These are phyloP conservation scores for Arnoldichthys spilopterus DNA, from an alignment of 2,797 vertebrate species.

Conservation along the genomic window DNA sequence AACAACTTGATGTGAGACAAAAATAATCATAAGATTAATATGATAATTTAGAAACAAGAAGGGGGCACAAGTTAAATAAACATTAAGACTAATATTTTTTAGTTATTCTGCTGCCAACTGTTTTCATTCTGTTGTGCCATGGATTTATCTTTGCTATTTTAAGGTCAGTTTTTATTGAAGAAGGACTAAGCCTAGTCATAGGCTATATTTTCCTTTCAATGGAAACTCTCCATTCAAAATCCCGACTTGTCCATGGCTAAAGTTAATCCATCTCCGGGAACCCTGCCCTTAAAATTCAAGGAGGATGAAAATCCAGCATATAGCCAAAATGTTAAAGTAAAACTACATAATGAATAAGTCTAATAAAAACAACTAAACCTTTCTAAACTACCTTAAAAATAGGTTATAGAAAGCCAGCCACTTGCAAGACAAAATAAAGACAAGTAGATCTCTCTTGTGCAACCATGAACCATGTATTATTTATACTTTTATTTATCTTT, in stretches of 20 bases:
- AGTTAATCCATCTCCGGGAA: not conserved
- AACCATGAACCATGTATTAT: constrained; percentile 20
- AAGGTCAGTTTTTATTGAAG: not conserved
- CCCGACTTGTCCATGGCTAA: not conserved
- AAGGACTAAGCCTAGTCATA: not conserved
- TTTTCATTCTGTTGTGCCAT: not conserved
- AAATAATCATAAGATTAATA: too few species aligned
- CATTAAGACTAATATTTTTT: not conserved
- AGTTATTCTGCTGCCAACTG: not conserved
- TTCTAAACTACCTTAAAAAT: not conserved
- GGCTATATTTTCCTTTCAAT: not conserved
- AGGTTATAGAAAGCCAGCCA: not conserved
- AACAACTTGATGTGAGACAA: too few species aligned
- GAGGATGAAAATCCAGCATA: not conserved
- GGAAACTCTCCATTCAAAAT: not conserved
- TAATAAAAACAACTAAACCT: not conserved
- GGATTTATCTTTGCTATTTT: not conserved
- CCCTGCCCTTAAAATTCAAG: not conserved
- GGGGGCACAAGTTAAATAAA: too few species aligned
- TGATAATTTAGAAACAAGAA: not conserved
- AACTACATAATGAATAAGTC: not conserved
- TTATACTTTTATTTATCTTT: constrained; percentile 16
- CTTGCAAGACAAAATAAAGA: not conserved
- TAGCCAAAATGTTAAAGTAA: not conserved
- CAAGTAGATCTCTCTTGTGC: not conserved